Percentiles rank a stretch among this genome's conserved stretches.
Conservation (phyloP, 2,888 invertebrate species). For the Brachyopa scutellaris region DNA sequence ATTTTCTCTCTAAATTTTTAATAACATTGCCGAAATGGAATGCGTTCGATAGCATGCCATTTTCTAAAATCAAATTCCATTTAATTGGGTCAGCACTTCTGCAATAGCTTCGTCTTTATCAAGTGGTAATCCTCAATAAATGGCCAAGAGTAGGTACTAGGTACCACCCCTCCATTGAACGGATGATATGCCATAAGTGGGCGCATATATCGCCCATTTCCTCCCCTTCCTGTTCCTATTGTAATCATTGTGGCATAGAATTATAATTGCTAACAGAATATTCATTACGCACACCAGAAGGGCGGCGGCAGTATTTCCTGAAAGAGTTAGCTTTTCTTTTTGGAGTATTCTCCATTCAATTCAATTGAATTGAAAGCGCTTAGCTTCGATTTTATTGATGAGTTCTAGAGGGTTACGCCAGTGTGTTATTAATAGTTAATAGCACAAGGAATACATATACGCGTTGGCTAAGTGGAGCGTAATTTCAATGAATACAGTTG, state of each 20-base stretch:
- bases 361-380: slow-evolving; percentile 40
- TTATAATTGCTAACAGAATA: slow-evolving; percentile 53
- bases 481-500: slow-evolving; percentile 32
- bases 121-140: slow-evolving; percentile 31
- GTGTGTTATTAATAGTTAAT: slow-evolving; percentile 50
- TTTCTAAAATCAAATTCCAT: no score
- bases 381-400: slow-evolving; percentile 22
- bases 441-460: slow-evolving; percentile 7
- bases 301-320: slow-evolving; percentile 10
- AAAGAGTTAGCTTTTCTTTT: not conserved
- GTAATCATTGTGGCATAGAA: slow-evolving; percentile 40
- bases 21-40: no score
- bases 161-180: not conserved
- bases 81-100: not conserved
- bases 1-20: no score
- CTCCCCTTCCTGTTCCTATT: not conserved
- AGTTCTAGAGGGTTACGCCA: slow-evolving; percentile 10
- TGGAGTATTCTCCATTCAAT: slow-evolving; percentile 4
- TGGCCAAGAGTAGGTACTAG: not conserved
- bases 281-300: slow-evolving; percentile 1
- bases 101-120: slow-evolving; percentile 1
- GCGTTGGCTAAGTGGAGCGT: slow-evolving; percentile 17
- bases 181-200: slow-evolving; percentile 14
- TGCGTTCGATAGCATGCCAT: no score
- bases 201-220: not conserved